Evolutionary conservation across 2,113 vertebrate genomes (phyloP), one percentile per base, ranked within the genome.

Genomic region (Chaetops frenatus): DNA sequence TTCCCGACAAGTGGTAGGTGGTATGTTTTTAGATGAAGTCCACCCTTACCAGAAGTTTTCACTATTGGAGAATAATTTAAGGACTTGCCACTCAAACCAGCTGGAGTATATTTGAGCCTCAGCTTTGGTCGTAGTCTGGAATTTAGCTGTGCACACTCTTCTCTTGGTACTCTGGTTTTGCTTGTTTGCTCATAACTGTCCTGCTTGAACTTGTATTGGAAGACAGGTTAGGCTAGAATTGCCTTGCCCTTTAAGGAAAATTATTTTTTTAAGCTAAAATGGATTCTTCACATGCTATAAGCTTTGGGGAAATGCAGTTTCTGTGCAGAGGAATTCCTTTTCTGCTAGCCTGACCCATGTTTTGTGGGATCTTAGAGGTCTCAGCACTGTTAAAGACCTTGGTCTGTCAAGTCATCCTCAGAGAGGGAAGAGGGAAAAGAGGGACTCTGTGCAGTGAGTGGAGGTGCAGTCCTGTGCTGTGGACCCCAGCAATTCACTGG

Each of bases 401-500:
- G 42, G 12, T 84, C n/a, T 0, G 0, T 65, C 54, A 51, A 3
- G 15, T 61, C 15, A 7, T 40, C 24, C 28, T 91, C 2, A 2
- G 48, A 33, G 47, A 9, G 18, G 14, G 31, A 24, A 15, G 44
- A 45, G 14, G 56, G 25, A 6, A 19, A 21, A 54, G 36, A 64
- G 27, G 35, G 29, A 4, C 33, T 80, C 9, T 69, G 3, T 74
- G 10, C 60, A 48, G 20, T 31, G 24, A 3, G 51, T 4, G 56
- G 50, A 87, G 79, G 19, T 12, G 27, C 42, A 24, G 33, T n/a
- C 0, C 0, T 31, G n/a, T 40, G 35, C 44, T 45, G 25, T 23
- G 23, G 21, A 44, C n/a, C 31, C 57, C 9, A 9, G 64, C 18
- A 1, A 51, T 17, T 45, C 1, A 1, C 33, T 64, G 61, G 15